Conservation (phyloP, 2,888 invertebrate species). For the Lapara coniferarum region DNA sequence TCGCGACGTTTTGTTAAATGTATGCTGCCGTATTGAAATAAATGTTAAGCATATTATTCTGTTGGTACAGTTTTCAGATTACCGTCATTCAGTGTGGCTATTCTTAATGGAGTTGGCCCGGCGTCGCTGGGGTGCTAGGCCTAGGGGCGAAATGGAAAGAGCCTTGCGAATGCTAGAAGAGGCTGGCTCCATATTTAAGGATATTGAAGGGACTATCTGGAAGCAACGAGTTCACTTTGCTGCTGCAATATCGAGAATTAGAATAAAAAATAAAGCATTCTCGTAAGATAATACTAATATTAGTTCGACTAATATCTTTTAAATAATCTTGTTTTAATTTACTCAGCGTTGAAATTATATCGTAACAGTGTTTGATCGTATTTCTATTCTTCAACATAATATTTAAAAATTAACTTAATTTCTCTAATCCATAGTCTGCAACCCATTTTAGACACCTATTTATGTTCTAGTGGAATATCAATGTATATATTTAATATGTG, state of each 20-base stretch:
- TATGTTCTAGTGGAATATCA: too few species aligned
- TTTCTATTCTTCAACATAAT: too few species aligned
- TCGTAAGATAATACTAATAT: conserved; percentile 57
- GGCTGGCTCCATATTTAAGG: conserved; percentile 68
- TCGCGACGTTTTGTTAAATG: conserved; percentile 38
- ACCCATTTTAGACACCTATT: too few species aligned
- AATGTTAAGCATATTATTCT: neutral
- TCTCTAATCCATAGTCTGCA: too few species aligned
- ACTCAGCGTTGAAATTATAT: too few species aligned
- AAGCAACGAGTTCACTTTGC: conserved; percentile 87
- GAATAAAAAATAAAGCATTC: conserved; percentile 89
- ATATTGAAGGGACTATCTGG: conserved; percentile 86
- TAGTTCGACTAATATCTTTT: too few species aligned
- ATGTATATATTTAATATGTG: too few species aligned
- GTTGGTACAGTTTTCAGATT: conserved; percentile 17
- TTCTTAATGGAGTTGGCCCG: conserved; percentile 88
- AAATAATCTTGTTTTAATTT: too few species aligned
- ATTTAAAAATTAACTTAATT: too few species aligned
- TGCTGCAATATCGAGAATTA: conserved; percentile 89
- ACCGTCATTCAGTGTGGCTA: conserved; percentile 83
- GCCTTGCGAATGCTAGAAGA: conserved; percentile 56
- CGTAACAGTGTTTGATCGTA: too few species aligned
- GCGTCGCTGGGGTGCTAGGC: conserved; percentile 80
- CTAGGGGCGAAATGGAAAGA: conserved; percentile 59
- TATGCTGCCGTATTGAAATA: too few species aligned